phyloP scores from a whole-genome alignment of 1,140 invertebrate genomes.

The Calliopsis andreniformis region DNA sequence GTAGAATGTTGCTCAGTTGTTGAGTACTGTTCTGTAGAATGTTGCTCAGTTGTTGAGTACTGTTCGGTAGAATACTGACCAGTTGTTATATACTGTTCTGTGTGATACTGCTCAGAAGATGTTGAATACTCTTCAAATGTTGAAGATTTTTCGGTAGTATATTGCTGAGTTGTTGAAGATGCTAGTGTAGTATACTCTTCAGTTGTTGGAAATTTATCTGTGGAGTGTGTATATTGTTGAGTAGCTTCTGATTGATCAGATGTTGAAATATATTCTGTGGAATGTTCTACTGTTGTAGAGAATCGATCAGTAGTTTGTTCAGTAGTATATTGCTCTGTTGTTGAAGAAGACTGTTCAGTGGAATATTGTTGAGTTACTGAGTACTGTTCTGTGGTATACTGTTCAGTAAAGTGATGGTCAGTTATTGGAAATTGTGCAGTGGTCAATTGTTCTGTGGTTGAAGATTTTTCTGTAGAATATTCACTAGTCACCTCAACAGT shows the following conservation, averaged over 20 bases:
- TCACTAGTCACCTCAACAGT: not conserved
- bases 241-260: slow-evolving; percentile 14
- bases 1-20: slow-evolving; percentile 10
- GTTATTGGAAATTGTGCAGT: not conserved
- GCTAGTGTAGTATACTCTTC: not conserved
- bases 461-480: slow-evolving; percentile 8
- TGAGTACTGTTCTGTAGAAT: not conserved
- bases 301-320: no score
- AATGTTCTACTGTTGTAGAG: not conserved
- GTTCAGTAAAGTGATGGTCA: not conserved
- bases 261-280: not conserved
- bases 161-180: not conserved
- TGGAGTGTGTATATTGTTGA: not conserved
- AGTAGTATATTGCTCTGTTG: slow-evolving; percentile 15
- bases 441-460: slow-evolving; percentile 2
- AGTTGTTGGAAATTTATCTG: no score
- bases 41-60: not conserved
- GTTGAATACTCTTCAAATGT: not conserved
- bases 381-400: not conserved
- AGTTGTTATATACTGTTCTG: slow-evolving; percentile 14
- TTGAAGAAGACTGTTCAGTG: slow-evolving; percentile 17
- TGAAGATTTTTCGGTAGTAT: not conserved
- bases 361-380: not conserved
- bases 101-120: not conserved
- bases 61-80: slow-evolving; percentile 27